Evolutionary conservation across 35 echinoderm and acorn worm genomes (phyloP).

Genomic region (Ophiothrix spiculata): DNA sequence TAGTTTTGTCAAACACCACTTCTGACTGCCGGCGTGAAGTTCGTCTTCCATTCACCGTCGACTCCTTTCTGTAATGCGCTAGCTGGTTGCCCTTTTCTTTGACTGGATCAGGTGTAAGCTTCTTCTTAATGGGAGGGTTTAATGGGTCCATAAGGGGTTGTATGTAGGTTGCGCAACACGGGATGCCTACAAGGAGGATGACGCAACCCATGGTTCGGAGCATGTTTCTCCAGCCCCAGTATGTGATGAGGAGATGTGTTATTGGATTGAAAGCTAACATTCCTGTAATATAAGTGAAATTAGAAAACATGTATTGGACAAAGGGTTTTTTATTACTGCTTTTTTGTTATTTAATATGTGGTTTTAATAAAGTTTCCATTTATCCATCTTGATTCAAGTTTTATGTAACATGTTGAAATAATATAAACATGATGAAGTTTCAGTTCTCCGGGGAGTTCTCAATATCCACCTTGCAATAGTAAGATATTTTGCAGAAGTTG

Average conservation of each 20-base stretch:
- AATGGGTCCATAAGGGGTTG: slow-evolving; percentile 19
- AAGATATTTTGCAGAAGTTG: no score
- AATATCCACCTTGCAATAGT: no score
- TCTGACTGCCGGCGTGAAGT: neutral
- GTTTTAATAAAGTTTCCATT: no score
- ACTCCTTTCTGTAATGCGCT: neutral
- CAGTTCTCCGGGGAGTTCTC: no score
- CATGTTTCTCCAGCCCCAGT: slow-evolving; percentile 78
- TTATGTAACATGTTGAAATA: no score
- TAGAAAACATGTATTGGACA: no score
- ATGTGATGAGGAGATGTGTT: slow-evolving; percentile 49
- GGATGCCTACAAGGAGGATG: slow-evolving; percentile 53
- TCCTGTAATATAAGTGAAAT: no score
- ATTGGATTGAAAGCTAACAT: slow-evolving; percentile 69
- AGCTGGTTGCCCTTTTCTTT: neutral
- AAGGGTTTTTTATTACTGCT: no score
- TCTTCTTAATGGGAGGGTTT: neutral
- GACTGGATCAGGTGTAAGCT: neutral
- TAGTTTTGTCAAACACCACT: neutral
- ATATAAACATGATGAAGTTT: no score
- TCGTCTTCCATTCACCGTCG: neutral
- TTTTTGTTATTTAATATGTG: no score
- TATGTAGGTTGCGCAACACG: slow-evolving; percentile 45
- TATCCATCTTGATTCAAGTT: no score
- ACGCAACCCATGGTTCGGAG: slow-evolving; percentile 53